Evolutionary conservation across 2,113 vertebrate genomes (phyloP), one percentile per base, ranked within the genome.

Genomic region (Holacanthus passer): DNA sequence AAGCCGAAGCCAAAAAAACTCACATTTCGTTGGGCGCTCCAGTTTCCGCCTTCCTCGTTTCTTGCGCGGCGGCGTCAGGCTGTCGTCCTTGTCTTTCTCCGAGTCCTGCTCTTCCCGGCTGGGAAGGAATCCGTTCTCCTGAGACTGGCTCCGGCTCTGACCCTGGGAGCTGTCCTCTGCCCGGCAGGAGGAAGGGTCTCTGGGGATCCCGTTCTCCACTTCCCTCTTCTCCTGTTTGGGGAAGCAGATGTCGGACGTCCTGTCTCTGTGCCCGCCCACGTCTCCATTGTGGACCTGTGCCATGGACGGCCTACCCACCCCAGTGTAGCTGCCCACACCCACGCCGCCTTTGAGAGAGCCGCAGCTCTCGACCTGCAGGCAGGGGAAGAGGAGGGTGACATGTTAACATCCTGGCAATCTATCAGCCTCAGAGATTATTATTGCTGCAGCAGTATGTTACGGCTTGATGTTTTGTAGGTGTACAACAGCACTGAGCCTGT

Each of bases 221-320:
- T 93, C 88, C 65, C 94, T 95, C 80, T 91, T 95, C 80, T 97
- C 96, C 92, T 94, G 93, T 84, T 91, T 93, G 69, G 83, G 88
- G 90, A 91, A 87, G 84, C 89, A 85, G 82, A 72, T 62, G 17
- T 88, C 87, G 1, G 83, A 77, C 50, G 89, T 91, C 87, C 91
- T 87, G 83, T 91, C 91, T 68, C 88, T 88, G 93, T 91, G 87
- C 64, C 87, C 73, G 70, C 84, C 91, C 73, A 85, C 56, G n/a
- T 97, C 96, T 71, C 98, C 98, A 16, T 99, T 99, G 93, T 96
- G 96, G 93, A 97, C 91, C 69, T 94, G 95, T 66, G 95, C 95
- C 64, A 94, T 90, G 6, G 95, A 83, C 83, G 93, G 93, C 67
- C 95, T 94, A 83, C 96, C 95, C 16, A 92, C 91, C 88, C 94